Evolutionary conservation across 37 sponge, comb jelly and placozoan genomes (phyloP).

Genomic region (Halichondria panicea): DNA sequence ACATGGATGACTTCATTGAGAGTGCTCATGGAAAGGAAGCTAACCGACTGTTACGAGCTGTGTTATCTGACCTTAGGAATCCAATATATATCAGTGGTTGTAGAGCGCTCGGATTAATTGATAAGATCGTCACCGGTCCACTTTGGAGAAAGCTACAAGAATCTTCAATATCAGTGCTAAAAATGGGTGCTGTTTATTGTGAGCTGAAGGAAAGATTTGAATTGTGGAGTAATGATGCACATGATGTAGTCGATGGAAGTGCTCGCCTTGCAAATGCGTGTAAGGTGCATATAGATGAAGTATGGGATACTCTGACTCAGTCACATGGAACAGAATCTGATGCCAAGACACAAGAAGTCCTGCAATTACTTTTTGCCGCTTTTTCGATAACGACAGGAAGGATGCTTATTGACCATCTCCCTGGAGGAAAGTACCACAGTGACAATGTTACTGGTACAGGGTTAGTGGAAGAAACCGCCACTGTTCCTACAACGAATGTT

Average conservation of each 20-base stretch:
- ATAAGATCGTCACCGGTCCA: conserved; percentile 48
- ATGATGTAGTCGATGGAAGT: neutral
- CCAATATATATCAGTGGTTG: conserved; percentile 30
- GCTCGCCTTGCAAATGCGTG: neutral
- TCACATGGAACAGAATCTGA: neutral
- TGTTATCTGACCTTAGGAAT: conserved; percentile 19
- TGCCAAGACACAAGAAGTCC: conserved; percentile 10
- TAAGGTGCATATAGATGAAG: neutral
- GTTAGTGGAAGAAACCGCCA: neutral
- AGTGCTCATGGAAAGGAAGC: neutral
- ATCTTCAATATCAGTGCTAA: conserved; percentile 1
- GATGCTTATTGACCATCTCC: conserved; percentile 36
- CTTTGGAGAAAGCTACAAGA: conserved; percentile 33
- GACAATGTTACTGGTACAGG: conserved; percentile 6
- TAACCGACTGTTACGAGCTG: conserved; percentile 32
- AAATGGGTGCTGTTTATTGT: conserved; percentile 24
- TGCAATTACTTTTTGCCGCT: conserved; percentile 27
- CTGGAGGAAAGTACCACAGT: conserved; percentile 24
- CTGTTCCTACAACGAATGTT: conserved; percentile 54
- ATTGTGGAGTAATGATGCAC: conserved; percentile 26
- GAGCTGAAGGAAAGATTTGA: conserved; percentile 49
- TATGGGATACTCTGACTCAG: neutral
- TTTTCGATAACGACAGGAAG: conserved; percentile 41
- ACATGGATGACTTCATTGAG: conserved; percentile 24
- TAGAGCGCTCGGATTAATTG: conserved; percentile 40